A percentile compares a stretch with the other conserved stretches of the same genome.
Conservation (phyloP, 2,888 invertebrate genomes). For the Diarsia mendica region DNA sequence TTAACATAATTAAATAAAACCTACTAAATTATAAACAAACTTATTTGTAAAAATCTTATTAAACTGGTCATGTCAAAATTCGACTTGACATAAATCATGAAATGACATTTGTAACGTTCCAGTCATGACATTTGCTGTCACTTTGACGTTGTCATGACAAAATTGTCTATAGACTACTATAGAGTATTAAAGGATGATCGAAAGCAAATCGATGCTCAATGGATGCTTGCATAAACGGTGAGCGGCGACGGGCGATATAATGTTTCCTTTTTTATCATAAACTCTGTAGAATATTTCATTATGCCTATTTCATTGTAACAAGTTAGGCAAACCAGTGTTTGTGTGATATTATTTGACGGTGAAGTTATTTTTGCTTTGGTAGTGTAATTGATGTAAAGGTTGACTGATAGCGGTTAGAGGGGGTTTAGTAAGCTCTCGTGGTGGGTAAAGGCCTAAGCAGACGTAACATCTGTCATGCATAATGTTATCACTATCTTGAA, state of each 20-base stretch:
- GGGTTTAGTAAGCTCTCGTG: slow-evolving; percentile 21
- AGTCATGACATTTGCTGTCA: slow-evolving; percentile 49
- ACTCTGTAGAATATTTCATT: slow-evolving; percentile 81
- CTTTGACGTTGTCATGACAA: slow-evolving; percentile 51
- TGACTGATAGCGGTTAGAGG: slow-evolving; percentile 58
- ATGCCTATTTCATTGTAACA: slow-evolving; percentile 82
- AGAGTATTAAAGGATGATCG: slow-evolving; percentile 38
- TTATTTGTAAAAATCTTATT: background rate
- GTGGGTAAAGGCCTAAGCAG: slow-evolving; percentile 15
- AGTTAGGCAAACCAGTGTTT: slow-evolving; percentile 67
- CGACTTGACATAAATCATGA: slow-evolving; percentile 15
- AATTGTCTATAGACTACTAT: slow-evolving; percentile 39
- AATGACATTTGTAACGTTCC: slow-evolving; percentile 53
- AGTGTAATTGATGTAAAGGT: slow-evolving; percentile 45
- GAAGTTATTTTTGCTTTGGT: slow-evolving; percentile 30
- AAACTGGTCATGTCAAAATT: slow-evolving; percentile 21
- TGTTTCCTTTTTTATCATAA: slow-evolving; percentile 78
- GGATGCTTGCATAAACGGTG: slow-evolving; percentile 64
- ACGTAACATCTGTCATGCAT: background rate
- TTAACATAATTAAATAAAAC: slow-evolving; percentile 19
- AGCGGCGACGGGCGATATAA: slow-evolving; percentile 70
- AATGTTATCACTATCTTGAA: background rate
- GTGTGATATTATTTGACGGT: slow-evolving; percentile 71
- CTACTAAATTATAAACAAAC: background rate
- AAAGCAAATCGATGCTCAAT: slow-evolving; percentile 67